phyloP scores from a whole-genome alignment of 2,797 vertebrate genomes.

The Lerista edwardsae region DNA sequence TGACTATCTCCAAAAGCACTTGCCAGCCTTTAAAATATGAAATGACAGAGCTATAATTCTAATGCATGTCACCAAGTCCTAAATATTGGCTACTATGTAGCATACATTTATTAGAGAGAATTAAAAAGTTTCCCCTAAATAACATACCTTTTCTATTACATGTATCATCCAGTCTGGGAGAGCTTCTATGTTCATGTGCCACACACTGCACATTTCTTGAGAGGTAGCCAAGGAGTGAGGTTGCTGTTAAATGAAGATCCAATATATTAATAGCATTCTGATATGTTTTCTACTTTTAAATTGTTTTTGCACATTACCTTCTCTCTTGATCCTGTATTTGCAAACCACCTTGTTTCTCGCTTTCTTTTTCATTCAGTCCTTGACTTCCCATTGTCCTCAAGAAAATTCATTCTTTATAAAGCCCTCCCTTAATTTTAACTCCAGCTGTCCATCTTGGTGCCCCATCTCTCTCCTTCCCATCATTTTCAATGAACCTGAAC shows the following conservation, averaged over 20 bases:
- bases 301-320: not conserved
- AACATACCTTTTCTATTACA: slow-evolving; percentile 71
- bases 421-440: no score
- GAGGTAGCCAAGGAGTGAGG: slow-evolving; percentile 42
- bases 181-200: slow-evolving; percentile 71
- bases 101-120: not conserved
- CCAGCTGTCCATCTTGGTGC: not conserved
- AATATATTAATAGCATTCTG: slow-evolving; percentile 5
- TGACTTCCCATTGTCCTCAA: not conserved
- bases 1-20: slow-evolving; percentile 35
- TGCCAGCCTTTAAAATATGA: slow-evolving; percentile 9
- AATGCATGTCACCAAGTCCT: not conserved
- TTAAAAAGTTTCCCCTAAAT: not conserved
- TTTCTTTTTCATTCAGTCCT: not conserved
- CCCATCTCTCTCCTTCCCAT: not conserved
- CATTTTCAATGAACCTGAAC: not conserved
- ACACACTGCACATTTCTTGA: slow-evolving; percentile 61
- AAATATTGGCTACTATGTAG: not conserved
- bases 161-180: slow-evolving; percentile 73
- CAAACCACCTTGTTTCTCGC: not conserved
- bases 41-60: not conserved
- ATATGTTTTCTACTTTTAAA: not conserved
- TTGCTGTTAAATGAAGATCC: slow-evolving; percentile 57
- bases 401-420: not conserved
- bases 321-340: not conserved